A percentile compares a stretch with the other conserved stretches of the same genome.
These are phyloP conservation scores for Oryzias melastigma DNA, from an alignment of 2,113 vertebrate species.

Conservation along the genomic window DNA sequence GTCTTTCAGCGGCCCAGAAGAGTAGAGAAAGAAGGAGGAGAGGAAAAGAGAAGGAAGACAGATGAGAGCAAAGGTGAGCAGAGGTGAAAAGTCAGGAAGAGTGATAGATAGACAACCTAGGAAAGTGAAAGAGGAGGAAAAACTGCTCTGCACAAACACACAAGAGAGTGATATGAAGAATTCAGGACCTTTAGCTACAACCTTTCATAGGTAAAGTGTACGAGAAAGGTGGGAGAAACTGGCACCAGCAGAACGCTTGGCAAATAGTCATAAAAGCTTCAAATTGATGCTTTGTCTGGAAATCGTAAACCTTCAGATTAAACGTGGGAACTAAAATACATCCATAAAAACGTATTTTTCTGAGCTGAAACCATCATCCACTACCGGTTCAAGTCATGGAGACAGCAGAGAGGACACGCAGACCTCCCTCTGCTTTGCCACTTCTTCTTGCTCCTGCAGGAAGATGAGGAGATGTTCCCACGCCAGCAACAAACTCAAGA, in stretches of 20 bases:
- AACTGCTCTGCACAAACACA: not conserved
- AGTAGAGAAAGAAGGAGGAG: slow-evolving; percentile 3
- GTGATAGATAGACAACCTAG: slow-evolving; percentile 2
- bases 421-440: too few species aligned
- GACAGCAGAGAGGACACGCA: too few species aligned
- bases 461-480: too few species aligned
- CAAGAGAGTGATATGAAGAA: not conserved
- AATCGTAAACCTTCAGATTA: too few species aligned
- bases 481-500: too few species aligned
- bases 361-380: too few species aligned
- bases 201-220: not conserved
- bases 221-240: not conserved
- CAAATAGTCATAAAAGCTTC: too few species aligned
- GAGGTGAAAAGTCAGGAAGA: not conserved
- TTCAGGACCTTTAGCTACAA: not conserved
- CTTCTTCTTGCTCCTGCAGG: too few species aligned
- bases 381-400: too few species aligned
- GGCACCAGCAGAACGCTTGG: not conserved
- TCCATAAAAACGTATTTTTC: too few species aligned
- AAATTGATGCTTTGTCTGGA: too few species aligned
- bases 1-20: slow-evolving; percentile 1
- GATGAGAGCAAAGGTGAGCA: slow-evolving; percentile 15
- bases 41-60: slow-evolving; percentile 9
- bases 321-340: too few species aligned
- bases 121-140: not conserved